Base-by-base conservation (phyloP, 2,888 invertebrate species). In the Leucania comma region DNA sequence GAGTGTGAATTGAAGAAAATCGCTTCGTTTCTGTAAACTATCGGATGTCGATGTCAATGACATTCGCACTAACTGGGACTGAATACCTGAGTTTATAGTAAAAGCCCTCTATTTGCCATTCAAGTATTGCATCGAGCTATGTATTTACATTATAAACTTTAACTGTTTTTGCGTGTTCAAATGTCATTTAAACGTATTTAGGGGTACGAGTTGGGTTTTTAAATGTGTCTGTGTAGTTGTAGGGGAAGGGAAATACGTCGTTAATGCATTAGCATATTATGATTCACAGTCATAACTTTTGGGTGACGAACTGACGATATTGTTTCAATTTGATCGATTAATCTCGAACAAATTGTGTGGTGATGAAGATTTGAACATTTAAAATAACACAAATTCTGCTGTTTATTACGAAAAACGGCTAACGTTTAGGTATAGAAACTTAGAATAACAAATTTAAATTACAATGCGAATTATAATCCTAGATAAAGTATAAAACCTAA, bases 1-100 rank as follows among this genome's bases (percentile, higher is more conserved):
- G 79, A 78, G 74, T 84, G 82, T 79, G 79, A 84, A 87, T 90
- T 81, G 81, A 85, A 86, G 84, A 87, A 87, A 87, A 86, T 85
- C 76, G 69, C 79, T 80, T 78, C 57, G 67, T 70, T 71, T 81
- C 75, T 78, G 79, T 80, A 68, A 78, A 78, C 78, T 85, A 87
- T 84, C 84, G 62, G 80, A 86, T 88, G 87, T 87, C 87, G 88
- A 86, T 87, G 88, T 87, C 88, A 89, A 85, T 88, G 87, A 88
- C 89, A 88, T 89, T 85, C 69, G 62, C 68, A 75, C 72, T 67
- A 76, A 71, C 64, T 71, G 63, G 61, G 61, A 78, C 57, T 50
- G 59, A 70, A 83, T 67, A 68, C 70, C 70, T 72, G 67, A 60
- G 29, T 76, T 69, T 61, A 68, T 69, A 53, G 69, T 60, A 68